Evolutionary conservation across 2,113 vertebrate species (phyloP), one percentile per base, ranked within the genome.

Genomic region (Serinus canaria): DNA sequence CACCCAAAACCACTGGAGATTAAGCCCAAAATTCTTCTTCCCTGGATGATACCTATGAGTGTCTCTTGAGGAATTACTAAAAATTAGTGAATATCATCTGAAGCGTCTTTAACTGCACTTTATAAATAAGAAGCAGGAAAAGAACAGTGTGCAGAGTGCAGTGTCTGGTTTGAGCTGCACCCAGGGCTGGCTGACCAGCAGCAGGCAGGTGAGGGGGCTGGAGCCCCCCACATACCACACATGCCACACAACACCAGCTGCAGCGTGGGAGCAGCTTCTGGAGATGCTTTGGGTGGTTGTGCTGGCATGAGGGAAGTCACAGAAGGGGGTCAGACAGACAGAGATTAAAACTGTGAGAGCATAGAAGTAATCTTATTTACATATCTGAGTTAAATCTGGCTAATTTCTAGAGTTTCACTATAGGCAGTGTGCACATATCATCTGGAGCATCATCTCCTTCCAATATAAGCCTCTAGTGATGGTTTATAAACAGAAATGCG

Each of bases 401-500:
- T 72, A 35, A 16, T 90, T 95, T 91, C 25, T 89, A 68, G 23
- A 59, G 10, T 63, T 81, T 59, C 52, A 67, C 52, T 60, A 55
- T 3, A 90, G 41, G 52, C 64, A 92, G 49, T 44, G 73, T 3
- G 30, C 24, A 78, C 20, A 2, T 53, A 78, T 50, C 70, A 94
- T 63, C 93, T 60, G n/a, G 84, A 91, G 49, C 70, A 80, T 62
- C 52, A 66, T 44, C 82, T 83, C 43, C 82, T 79, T 72, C 78
- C 76, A 37, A 79, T 53, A 47, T 24, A 91, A 92, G 86, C 50
- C 22, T 66, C 75, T 70, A 89, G 83, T 47, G 82, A 88, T 59
- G 55, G 78, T 76, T 95, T 94, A 92, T 87, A 94, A 93, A 90
- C 67, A 83, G 82, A 96, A 97, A 84, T 0, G 16, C 0, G 4